Conservation (phyloP, 2,113 vertebrate species). For the Chionis minor region DNA sequence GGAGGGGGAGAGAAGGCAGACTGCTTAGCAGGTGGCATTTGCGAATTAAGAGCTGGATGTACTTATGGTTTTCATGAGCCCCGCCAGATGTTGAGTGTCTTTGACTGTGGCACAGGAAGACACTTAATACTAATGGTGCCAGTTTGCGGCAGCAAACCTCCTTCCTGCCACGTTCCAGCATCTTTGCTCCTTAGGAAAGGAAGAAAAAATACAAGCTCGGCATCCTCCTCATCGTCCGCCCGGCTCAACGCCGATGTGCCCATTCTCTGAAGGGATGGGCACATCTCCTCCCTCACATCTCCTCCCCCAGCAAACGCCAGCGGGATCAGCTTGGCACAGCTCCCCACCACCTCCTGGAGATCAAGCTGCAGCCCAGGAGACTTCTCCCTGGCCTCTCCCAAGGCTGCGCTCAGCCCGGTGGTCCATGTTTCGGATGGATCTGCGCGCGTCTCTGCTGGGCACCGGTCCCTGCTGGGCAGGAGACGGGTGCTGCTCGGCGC, state of each 20-base stretch:
- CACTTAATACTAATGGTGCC: neutral
- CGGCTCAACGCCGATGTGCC: rapidly evolving
- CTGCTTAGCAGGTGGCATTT: constrained; percentile 6
- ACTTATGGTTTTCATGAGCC: neutral
- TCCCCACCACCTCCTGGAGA: neutral
- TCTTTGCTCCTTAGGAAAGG: neutral
- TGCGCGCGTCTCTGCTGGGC: rapidly evolving
- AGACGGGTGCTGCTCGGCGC: neutral
- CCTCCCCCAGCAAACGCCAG: neutral
- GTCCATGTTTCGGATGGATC: rapidly evolving
- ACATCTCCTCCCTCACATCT: neutral
- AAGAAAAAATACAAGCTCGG: neutral
- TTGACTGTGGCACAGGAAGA: neutral
- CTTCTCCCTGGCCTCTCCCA: rapidly evolving
- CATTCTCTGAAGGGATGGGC: neutral
- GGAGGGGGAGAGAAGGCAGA: neutral
- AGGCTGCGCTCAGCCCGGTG: neutral
- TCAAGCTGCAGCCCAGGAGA: neutral
- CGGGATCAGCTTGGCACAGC: neutral
- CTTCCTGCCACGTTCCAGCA: neutral
- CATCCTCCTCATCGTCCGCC: rapidly evolving
- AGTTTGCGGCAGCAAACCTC: neutral
- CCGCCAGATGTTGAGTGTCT: constrained; percentile 18
- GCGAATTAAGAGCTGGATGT: constrained; percentile 7
- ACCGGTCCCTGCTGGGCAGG: neutral